phyloP scores from a whole-genome alignment of 1,140 invertebrate genomes.

The Polyergus mexicanus region DNA sequence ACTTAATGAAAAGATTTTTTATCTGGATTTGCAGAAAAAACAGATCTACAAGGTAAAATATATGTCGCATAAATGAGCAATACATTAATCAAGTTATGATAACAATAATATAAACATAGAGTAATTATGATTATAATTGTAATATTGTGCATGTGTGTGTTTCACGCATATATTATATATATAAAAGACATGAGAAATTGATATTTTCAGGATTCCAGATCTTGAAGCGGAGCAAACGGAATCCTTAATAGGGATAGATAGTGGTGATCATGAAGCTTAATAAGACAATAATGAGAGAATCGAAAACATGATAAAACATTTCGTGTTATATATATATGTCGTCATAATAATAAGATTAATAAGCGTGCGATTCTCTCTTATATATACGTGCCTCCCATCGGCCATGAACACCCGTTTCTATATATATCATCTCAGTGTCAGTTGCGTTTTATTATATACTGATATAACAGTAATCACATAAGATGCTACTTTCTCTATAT shows the following conservation, averaged over 20 bases:
- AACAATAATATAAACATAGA: slow-evolving; percentile 3
- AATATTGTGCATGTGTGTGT: too few species aligned
- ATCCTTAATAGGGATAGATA: slow-evolving; percentile 90
- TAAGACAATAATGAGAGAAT: slow-evolving; percentile 80
- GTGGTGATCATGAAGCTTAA: slow-evolving; percentile 88
- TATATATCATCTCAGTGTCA: neutral
- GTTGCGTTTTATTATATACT: neutral
- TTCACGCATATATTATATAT: neutral
- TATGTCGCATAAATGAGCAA: neutral
- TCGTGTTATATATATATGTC: slow-evolving; percentile 67
- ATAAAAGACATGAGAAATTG: slow-evolving; percentile 3
- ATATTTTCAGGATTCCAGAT: slow-evolving; percentile 88
- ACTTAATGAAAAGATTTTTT: slow-evolving; percentile 89
- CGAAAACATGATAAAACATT: slow-evolving; percentile 54
- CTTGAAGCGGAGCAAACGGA: slow-evolving; percentile 91
- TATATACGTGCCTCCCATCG: slow-evolving; percentile 1
- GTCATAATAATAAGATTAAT: slow-evolving; percentile 53
- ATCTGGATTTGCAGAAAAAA: slow-evolving; percentile 86
- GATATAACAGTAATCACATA: slow-evolving; percentile 4
- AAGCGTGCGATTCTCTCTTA: slow-evolving; percentile 36
- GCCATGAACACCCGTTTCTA: neutral
- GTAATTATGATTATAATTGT: slow-evolving; percentile 9
- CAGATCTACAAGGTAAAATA: slow-evolving; percentile 85
- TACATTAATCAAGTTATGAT: neutral
- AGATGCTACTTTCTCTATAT: neutral